These are phyloP conservation scores for Paracanthobrama guichenoti DNA, from an alignment of 2,113 vertebrate genomes.

Conservation along the genomic window DNA sequence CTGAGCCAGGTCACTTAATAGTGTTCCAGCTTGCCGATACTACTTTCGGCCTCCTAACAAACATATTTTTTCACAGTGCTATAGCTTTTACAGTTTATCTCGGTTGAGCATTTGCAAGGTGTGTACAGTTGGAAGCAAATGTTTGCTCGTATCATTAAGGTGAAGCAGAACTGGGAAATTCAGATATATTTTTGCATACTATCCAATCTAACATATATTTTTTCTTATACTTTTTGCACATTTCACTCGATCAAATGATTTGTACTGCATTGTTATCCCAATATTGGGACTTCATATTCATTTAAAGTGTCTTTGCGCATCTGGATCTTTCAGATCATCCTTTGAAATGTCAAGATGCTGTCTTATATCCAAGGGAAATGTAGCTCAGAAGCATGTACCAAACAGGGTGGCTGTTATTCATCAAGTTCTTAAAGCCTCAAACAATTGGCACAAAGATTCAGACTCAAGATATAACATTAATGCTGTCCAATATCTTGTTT, in stretches of 20 bases:
- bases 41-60: slow-evolving; percentile 57
- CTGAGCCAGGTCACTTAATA: slow-evolving; percentile 61
- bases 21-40: slow-evolving; percentile 58
- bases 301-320: slow-evolving; percentile 20
- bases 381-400: slow-evolving; percentile 19
- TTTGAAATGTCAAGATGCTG: slow-evolving; percentile 24
- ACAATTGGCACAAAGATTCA: slow-evolving; percentile 9
- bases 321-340: slow-evolving; percentile 10
- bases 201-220: slow-evolving; percentile 47
- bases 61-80: slow-evolving; percentile 62
- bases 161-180: slow-evolving; percentile 9
- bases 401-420: neutral
- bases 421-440: slow-evolving; percentile 21
- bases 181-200: slow-evolving; percentile 51
- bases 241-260: slow-evolving; percentile 21
- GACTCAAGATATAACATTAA: neutral
- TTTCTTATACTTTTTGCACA: slow-evolving; percentile 45
- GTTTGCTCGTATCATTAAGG: slow-evolving; percentile 27
- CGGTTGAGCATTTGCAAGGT: slow-evolving; percentile 62
- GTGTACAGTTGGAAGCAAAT: slow-evolving; percentile 52
- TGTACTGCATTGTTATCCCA: neutral
- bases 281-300: neutral
- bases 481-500: neutral
- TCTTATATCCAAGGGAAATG: slow-evolving; percentile 34
- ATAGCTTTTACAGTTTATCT: slow-evolving; percentile 66